Evolutionary conservation across 2,888 invertebrate species (phyloP).

Genomic region (Creontiades dilutus): DNA sequence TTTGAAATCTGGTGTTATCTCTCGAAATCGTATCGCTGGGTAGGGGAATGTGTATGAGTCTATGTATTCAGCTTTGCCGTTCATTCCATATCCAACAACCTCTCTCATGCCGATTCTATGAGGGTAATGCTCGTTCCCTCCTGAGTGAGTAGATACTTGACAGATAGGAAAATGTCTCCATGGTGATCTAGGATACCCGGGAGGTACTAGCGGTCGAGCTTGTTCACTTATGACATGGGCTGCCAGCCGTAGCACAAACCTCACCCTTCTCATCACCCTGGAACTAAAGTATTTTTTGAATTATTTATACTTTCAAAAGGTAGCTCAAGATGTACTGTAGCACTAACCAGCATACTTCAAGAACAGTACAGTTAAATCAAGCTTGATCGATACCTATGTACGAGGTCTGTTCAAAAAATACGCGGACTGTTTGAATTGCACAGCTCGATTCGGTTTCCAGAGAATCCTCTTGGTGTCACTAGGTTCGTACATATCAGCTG

Average conservation of each 20-base stretch:
- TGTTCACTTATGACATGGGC: not conserved
- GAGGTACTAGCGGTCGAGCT: not conserved
- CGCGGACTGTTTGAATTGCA: too few species aligned
- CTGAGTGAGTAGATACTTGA: not conserved
- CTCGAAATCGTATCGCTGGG: slow-evolving; percentile 89
- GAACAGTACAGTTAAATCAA: too few species aligned
- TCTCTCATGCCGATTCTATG: slow-evolving; percentile 82
- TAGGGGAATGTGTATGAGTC: slow-evolving; percentile 90
- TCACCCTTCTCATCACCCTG: slow-evolving; percentile 11
- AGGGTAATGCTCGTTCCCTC: slow-evolving; percentile 7
- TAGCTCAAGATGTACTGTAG: too few species aligned
- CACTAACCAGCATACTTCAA: too few species aligned
- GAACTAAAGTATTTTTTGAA: not conserved
- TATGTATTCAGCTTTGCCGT: slow-evolving; percentile 87
- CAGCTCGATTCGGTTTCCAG: too few species aligned
- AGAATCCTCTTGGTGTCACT: too few species aligned
- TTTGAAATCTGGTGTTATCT: slow-evolving; percentile 74
- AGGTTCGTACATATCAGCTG: too few species aligned
- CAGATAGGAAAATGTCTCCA: not conserved
- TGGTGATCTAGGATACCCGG: not conserved
- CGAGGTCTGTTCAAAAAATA: too few species aligned
- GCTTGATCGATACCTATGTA: too few species aligned
- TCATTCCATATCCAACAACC: slow-evolving; percentile 91
- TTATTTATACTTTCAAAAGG: not conserved
- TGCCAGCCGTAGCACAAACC: not conserved